phyloP scores from a whole-genome alignment of 2,797 vertebrate genomes.

The Acomys russatus region DNA sequence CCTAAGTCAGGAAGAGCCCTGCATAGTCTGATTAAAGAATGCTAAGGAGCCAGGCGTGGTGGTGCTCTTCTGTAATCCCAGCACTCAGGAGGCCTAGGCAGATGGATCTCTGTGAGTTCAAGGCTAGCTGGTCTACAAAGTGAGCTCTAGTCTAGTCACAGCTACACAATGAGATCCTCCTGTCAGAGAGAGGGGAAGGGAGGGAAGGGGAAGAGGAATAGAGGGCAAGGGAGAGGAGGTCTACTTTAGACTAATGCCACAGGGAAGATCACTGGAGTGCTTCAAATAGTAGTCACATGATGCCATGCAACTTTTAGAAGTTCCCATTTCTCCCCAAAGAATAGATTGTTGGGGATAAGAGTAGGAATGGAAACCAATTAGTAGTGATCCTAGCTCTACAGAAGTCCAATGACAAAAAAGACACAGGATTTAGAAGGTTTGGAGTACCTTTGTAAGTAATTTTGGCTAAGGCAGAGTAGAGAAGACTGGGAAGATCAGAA shows the following conservation, averaged over 20 bases:
- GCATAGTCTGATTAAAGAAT: neutral
- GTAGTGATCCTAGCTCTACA: neutral
- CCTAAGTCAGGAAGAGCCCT: neutral
- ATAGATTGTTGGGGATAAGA: neutral
- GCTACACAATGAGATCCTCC: neutral
- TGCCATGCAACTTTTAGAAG: neutral
- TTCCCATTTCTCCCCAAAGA: conserved; percentile 7
- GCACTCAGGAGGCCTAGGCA: neutral
- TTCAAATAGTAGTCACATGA: conserved; percentile 17
- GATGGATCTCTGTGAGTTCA: neutral
- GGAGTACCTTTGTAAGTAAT: neutral
- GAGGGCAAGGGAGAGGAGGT: neutral
- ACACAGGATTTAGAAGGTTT: neutral
- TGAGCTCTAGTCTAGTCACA: neutral
- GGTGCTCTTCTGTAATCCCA: neutral
- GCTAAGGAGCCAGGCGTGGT: neutral
- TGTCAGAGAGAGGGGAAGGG: neutral
- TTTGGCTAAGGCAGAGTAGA: neutral
- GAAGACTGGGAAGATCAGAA: neutral
- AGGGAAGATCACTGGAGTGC: neutral
- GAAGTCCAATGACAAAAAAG: neutral
- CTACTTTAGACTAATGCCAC: conserved; percentile 23
- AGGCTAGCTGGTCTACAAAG: neutral
- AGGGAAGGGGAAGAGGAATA: too few relatives aligned
- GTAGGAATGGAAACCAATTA: neutral